A percentile compares a stretch with the other conserved stretches of the same genome.
These are phyloP conservation scores for Porites divaricata DNA, from an alignment of 92 coral and sea anemone genomes.

Conservation along the genomic window DNA sequence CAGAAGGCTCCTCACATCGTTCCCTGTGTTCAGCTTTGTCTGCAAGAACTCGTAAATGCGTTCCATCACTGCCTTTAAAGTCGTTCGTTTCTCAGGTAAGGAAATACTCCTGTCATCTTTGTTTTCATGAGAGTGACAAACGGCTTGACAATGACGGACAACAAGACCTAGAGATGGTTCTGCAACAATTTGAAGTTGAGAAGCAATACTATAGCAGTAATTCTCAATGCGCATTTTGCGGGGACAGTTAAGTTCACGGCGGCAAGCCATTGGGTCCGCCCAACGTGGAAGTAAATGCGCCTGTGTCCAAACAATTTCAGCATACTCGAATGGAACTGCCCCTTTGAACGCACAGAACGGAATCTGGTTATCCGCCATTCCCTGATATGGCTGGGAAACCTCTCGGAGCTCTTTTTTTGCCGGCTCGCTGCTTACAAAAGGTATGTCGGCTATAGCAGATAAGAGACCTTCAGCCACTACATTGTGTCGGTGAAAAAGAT, in stretches of 20 bases:
- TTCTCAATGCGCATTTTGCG: too few relatives aligned
- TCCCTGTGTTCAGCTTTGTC: slow-evolving; percentile 14
- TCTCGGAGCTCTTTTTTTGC: slow-evolving; percentile 8
- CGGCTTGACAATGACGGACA: slow-evolving; percentile 56
- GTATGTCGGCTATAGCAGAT: slow-evolving; percentile 36
- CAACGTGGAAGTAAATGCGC: slow-evolving; percentile 60
- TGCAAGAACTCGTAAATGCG: slow-evolving; percentile 10
- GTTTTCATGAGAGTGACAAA: slow-evolving; percentile 44
- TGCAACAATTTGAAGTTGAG: background rate
- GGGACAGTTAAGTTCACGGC: background rate
- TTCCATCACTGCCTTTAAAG: background rate
- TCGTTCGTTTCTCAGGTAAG: background rate
- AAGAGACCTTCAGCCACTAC: slow-evolving; percentile 37
- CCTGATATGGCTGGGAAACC: slow-evolving; percentile 49
- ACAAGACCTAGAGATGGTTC: slow-evolving; percentile 63
- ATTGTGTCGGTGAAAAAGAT: slow-evolving; percentile 41
- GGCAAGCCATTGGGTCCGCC: background rate
- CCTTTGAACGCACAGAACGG: slow-evolving; percentile 63
- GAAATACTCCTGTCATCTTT: background rate
- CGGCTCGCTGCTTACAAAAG: slow-evolving; percentile 49
- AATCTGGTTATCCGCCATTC: slow-evolving; percentile 1
- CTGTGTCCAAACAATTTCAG: slow-evolving; percentile 65
- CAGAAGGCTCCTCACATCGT: background rate
- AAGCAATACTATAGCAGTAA: background rate
- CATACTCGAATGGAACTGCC: slow-evolving; percentile 23